Conservation (phyloP, 2,797 vertebrate species). For the Fringilla coelebs region DNA sequence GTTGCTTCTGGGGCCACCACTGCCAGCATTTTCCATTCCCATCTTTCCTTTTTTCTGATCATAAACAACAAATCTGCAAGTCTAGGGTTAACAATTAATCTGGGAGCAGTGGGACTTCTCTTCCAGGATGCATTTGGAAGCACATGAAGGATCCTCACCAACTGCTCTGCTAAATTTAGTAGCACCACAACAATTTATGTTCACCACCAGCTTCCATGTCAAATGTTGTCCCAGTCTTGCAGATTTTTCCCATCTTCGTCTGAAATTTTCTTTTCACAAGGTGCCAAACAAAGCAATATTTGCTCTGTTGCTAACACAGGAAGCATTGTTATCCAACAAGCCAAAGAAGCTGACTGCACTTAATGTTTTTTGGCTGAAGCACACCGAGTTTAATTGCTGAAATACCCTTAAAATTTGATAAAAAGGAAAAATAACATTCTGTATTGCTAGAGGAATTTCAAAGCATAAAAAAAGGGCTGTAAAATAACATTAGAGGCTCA, state of each 20-base stretch:
- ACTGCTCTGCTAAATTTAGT: not conserved
- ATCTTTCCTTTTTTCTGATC: not conserved
- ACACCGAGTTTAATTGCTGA: not conserved
- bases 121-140: not conserved
- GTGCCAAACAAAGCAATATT: slow-evolving; percentile 2
- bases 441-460: slow-evolving; percentile 36
- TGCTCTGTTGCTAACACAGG: not conserved
- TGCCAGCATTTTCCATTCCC: not conserved
- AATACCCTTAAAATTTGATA: slow-evolving; percentile 34
- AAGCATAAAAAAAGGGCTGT: not conserved
- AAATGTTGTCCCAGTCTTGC: not conserved
- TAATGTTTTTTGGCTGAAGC: slow-evolving; percentile 5
- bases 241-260: not conserved
- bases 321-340: slow-evolving; percentile 21
- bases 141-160: not conserved
- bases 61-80: not conserved
- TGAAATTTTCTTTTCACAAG: not conserved
- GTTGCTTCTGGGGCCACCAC: not conserved
- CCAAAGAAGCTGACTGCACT: not conserved
- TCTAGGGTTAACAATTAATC: not conserved
- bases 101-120: not conserved
- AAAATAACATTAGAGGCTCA: slow-evolving; percentile 21
- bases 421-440: slow-evolving; percentile 51
- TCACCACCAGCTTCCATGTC: not conserved
- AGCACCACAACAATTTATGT: not conserved